Conservation (phyloP, 2,888 invertebrate genomes). For the Yponomeuta evonymella region DNA sequence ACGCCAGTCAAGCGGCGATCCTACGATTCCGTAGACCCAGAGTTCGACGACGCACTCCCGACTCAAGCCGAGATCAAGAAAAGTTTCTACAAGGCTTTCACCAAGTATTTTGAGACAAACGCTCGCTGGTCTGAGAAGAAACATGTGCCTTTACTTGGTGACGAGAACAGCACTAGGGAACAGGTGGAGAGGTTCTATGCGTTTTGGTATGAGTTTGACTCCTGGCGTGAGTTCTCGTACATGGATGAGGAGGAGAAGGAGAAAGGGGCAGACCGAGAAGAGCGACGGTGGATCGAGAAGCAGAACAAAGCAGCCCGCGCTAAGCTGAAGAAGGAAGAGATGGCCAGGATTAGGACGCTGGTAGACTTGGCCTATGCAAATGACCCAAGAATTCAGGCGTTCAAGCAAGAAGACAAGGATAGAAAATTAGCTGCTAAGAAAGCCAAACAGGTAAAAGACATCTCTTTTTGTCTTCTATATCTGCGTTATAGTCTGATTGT, state of each 20-base stretch:
- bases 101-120: slow-evolving; percentile 84
- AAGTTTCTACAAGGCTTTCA: slow-evolving; percentile 81
- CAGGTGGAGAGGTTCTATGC: slow-evolving; percentile 96
- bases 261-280: slow-evolving; percentile 96
- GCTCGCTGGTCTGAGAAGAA: slow-evolving; percentile 93
- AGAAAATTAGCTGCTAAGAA: slow-evolving; percentile 91
- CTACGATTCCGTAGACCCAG: slow-evolving; percentile 97
- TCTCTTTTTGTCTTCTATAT: not conserved
- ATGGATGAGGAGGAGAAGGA: slow-evolving; percentile 99
- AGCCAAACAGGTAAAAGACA: slow-evolving; percentile 81
- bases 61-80: slow-evolving; percentile 83
- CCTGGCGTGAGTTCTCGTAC: slow-evolving; percentile 99
- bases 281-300: slow-evolving; percentile 98
- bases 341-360: slow-evolving; percentile 90
- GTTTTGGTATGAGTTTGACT: slow-evolving; percentile 99
- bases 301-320: slow-evolving; percentile 95
- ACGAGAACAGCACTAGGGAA: slow-evolving; percentile 84
- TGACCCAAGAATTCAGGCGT: slow-evolving; percentile 94
- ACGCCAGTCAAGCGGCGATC: slow-evolving; percentile 88
- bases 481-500: no score
- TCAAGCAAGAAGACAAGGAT: slow-evolving; percentile 96
- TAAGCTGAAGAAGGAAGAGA: slow-evolving; percentile 97
- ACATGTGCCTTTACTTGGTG: slow-evolving; percentile 89
- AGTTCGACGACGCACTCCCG: slow-evolving; percentile 93
- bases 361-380: slow-evolving; percentile 96